Evolutionary conservation across 2,113 vertebrate species (phyloP).

Genomic region (Bolborhynchus lineola): DNA sequence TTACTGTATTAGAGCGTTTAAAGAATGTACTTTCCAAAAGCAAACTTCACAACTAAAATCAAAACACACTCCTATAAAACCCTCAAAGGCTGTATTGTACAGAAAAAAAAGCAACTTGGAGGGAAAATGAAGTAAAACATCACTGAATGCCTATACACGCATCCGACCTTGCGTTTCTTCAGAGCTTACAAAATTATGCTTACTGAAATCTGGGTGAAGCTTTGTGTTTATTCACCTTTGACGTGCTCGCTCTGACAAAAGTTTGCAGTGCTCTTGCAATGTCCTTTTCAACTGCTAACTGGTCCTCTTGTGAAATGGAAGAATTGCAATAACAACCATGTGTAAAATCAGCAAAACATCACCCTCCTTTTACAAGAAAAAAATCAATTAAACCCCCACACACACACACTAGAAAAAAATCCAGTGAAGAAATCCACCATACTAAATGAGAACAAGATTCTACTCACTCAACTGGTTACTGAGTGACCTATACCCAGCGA

Average conservation of each 20-base stretch:
- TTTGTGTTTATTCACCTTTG: slow-evolving; percentile 10
- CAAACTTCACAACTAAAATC: background rate
- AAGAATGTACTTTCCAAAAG: background rate
- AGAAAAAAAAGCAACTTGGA: background rate
- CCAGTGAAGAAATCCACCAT: background rate
- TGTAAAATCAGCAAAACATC: background rate
- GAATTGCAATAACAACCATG: background rate
- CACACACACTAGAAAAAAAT: background rate
- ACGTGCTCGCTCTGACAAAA: background rate
- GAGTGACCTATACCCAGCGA: background rate
- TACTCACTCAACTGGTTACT: rapidly evolving
- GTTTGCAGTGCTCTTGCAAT: background rate
- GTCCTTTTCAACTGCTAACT: background rate
- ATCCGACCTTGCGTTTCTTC: background rate
- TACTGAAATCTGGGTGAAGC: background rate
- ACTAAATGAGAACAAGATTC: background rate
- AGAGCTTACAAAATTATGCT: background rate
- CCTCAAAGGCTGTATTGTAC: background rate
- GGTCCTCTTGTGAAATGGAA: background rate
- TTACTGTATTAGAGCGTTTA: background rate
- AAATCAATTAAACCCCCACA: background rate
- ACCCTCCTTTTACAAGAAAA: background rate
- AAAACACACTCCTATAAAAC: background rate
- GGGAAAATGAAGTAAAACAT: background rate
- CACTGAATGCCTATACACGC: background rate